These are phyloP conservation scores for Nomada goodeniana DNA, from an alignment of 2,888 invertebrate species.

Conservation along the genomic window DNA sequence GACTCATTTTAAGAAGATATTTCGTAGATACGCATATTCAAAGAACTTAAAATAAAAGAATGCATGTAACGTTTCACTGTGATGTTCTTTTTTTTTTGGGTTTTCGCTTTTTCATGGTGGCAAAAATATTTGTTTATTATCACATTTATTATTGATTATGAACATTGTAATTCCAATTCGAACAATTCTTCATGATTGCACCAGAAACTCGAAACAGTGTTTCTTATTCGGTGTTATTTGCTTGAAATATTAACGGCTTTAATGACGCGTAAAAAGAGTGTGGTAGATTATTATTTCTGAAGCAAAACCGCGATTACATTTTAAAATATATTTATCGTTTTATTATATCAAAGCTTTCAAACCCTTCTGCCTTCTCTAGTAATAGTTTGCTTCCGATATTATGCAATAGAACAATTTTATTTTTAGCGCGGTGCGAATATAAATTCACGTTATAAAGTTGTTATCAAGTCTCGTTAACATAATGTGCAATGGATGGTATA, in stretches of 20 bases:
- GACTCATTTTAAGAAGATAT: conserved; percentile 9
- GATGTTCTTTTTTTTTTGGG: conserved; percentile 6
- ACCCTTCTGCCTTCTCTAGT: no score
- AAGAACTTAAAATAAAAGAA: conserved; percentile 2
- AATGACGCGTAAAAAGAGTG: no score
- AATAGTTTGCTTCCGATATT: background rate
- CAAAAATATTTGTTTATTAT: no score
- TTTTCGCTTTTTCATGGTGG: background rate
- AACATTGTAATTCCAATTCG: no score
- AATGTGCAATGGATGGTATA: background rate
- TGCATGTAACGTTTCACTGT: background rate
- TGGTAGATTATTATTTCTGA: background rate
- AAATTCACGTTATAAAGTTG: no score
- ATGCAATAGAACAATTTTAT: no score
- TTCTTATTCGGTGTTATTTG: no score
- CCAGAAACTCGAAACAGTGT: no score
- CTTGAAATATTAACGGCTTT: no score
- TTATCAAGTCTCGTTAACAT: background rate
- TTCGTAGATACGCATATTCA: conserved; percentile 8
- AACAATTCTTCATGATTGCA: no score
- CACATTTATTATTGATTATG: no score
- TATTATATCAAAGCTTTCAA: background rate
- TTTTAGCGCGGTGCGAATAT: no score
- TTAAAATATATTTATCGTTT: background rate
- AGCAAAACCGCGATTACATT: background rate